Evolutionary conservation across 2,113 vertebrate genomes (phyloP).

Genomic region (Excalfactoria chinensis): DNA sequence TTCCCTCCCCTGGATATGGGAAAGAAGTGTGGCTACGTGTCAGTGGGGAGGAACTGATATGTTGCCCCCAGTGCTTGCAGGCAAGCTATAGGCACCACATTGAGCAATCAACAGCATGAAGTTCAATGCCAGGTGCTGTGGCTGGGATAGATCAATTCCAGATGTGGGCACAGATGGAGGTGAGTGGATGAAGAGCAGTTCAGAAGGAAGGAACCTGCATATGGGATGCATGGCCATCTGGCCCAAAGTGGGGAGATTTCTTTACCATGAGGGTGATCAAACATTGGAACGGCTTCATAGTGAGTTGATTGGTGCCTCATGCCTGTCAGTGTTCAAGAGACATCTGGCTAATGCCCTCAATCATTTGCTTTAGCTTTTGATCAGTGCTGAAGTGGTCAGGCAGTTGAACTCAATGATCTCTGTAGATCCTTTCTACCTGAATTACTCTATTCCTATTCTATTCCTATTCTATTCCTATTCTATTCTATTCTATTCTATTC

Average conservation of each 20-base stretch:
- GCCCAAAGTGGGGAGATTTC: neutral
- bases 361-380: neutral
- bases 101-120: neutral
- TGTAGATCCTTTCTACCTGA: neutral
- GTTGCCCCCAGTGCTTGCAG: neutral
- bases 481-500: neutral
- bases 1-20: neutral
- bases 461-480: neutral
- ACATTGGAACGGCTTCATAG: neutral
- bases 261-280: neutral
- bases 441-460: neutral
- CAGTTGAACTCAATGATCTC: neutral
- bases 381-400: neutral
- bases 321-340: neutral
- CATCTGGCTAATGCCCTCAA: neutral
- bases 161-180: neutral
- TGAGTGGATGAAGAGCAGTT: neutral
- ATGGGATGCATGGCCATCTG: neutral
- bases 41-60: neutral
- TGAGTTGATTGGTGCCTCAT: neutral
- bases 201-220: neutral
- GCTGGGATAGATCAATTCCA: neutral
- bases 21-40: neutral
- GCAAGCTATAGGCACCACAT: neutral
- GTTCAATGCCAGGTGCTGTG: neutral